Percentiles rank a stretch among this genome's conserved stretches.
These are phyloP conservation scores for Sceliomorpha sp. DNA, from an alignment of 2,888 invertebrate genomes.

Conservation along the genomic window DNA sequence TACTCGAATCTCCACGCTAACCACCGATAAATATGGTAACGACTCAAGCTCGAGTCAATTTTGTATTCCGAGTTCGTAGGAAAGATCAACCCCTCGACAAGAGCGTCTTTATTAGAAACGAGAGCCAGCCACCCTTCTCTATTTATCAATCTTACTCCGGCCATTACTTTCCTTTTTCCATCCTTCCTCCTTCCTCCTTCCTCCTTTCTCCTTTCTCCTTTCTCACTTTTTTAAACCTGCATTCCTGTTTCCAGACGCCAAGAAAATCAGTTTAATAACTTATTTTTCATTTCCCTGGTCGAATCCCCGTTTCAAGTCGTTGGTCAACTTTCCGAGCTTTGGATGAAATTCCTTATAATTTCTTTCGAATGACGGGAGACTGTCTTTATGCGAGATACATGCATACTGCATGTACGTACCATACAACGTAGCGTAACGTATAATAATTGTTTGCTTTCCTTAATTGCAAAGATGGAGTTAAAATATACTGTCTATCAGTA, in stretches of 20 bases:
- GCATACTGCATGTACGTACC: no score
- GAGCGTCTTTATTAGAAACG: slow-evolving; percentile 80
- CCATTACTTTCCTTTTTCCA: slow-evolving; percentile 64
- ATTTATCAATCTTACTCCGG: slow-evolving; percentile 74
- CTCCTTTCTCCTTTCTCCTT: slow-evolving; percentile 39
- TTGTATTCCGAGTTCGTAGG: slow-evolving; percentile 76
- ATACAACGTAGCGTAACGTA: no score
- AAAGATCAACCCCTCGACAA: slow-evolving; percentile 78
- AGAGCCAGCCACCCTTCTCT: slow-evolving; percentile 69
- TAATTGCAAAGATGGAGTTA: no score
- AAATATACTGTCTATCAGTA: no score
- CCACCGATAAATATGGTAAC: slow-evolving; percentile 59
- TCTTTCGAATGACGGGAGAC: no score
- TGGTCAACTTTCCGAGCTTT: no score
- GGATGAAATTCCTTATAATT: no score
- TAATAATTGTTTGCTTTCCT: no score
- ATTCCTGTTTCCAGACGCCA: slow-evolving; percentile 31
- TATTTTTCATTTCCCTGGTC: no score
- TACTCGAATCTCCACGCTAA: slow-evolving; percentile 45
- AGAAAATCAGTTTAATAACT: slow-evolving; percentile 46
- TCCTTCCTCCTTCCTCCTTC: no score
- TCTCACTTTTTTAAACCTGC: slow-evolving; percentile 36
- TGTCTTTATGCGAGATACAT: no score
- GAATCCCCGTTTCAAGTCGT: no score
- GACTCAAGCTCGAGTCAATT: slow-evolving; percentile 71